Evolutionary conservation across 1,140 invertebrate genomes (phyloP), one percentile per base, ranked within the genome.

Genomic region (Drosophila eugracilis): DNA sequence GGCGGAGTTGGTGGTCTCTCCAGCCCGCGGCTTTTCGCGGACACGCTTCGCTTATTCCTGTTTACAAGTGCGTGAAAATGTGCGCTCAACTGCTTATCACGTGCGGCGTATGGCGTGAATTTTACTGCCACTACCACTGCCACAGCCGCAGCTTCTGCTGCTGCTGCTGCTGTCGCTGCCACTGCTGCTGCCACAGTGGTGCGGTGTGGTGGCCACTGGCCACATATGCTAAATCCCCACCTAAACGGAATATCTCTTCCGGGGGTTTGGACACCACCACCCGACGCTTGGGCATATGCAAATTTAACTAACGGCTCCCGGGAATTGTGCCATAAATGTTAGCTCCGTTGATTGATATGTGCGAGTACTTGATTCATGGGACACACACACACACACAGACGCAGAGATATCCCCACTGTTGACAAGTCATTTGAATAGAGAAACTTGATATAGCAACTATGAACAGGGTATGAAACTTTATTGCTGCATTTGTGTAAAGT

Each of bases 51-150:
- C 59, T 85, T 85, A 85, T 86, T 85, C 62, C 58, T 85, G 80
- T 74, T 85, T 81, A 85, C 80, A 85, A 85, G 80, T 86, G 80
- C 80, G 80, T 85, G 80, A 86, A 85, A 85, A 85, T 85, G 75
- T 88, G 72, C 80, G 80, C 80, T 85, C 85, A 81, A 86, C 80
- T 85, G 80, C 80, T 80, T 84, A 84, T 84, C 80, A 84, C 80
- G 80, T 83, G 79, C 65, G 58, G 80, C 63, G 49, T 67, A 66
- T 55, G 58, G 75, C 70, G 50, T 79, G 79, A 85, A 75, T 85
- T 83, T 83, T 75, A 83, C 79, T 83, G 80, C 78, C 60, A 19
- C 67, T 22, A 50, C 53, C 60, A 54, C 62, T 48, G 10, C 41
- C 15, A 28, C 59, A 62, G 24, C 58, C 32, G 4, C 42, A 28